These are phyloP conservation scores for Rotaria sp. DNA, from an alignment of 2,888 invertebrate species.

Conservation along the genomic window DNA sequence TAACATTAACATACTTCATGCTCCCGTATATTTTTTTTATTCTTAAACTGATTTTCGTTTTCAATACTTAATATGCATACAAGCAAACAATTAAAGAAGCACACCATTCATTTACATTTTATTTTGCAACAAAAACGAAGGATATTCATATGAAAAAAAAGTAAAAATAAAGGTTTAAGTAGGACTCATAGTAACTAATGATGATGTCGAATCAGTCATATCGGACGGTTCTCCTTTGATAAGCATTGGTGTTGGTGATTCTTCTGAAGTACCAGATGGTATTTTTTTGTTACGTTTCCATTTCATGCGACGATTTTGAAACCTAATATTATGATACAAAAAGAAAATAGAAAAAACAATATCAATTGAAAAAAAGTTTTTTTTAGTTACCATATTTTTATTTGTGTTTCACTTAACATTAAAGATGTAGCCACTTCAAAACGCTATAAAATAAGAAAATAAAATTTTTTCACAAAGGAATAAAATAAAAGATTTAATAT, in stretches of 20 bases:
- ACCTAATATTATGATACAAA: not conserved
- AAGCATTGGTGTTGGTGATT: not conserved
- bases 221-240: not conserved
- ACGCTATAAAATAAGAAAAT: constrained; percentile 55
- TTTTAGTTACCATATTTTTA: constrained; percentile 50
- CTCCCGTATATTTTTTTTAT: not conserved
- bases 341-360: not conserved
- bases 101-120: not conserved
- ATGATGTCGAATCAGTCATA: not conserved
- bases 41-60: not conserved
- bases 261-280: not conserved
- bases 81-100: not conserved
- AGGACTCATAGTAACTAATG: constrained; percentile 5
- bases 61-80: no score
- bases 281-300: constrained; percentile 33
- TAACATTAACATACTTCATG: not conserved
- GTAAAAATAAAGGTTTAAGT: not conserved
- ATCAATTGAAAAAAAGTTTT: not conserved
- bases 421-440: constrained; percentile 95
- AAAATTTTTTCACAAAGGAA: not conserved
- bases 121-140: not conserved
- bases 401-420: constrained; percentile 96
- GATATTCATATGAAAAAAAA: not conserved
- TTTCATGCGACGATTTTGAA: constrained; percentile 41
- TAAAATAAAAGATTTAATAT: not conserved